A percentile compares a stretch with the other conserved stretches of the same genome.
Conservation (phyloP, 2,888 invertebrate genomes). For the Enchytraeus crypticus region DNA sequence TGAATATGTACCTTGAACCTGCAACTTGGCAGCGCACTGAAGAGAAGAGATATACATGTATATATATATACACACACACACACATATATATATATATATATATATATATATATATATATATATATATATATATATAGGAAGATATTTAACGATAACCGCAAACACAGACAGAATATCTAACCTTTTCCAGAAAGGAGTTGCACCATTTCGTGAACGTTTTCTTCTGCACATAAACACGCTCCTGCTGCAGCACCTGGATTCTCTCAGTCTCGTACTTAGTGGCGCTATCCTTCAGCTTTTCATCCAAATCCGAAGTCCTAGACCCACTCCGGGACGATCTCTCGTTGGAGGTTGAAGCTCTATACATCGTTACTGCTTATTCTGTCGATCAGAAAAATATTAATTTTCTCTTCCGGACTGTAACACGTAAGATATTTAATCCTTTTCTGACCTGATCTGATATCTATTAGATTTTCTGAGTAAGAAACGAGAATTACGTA, state of each 20-base stretch:
- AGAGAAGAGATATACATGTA: no score
- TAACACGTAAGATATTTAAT: no score
- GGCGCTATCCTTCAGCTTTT: constrained; percentile 13
- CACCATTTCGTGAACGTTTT: constrained; percentile 93
- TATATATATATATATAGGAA: background rate
- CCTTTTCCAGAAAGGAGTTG: constrained; percentile 48
- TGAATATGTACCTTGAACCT: no score
- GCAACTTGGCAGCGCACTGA: no score
- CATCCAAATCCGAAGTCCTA: background rate
- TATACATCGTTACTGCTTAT: background rate
- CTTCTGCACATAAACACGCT: constrained; percentile 94
- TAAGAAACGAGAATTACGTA: no score
- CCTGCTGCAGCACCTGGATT: constrained; percentile 82
- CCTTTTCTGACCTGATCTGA: no score
- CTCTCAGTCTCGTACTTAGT: constrained; percentile 15
- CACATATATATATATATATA: background rate
- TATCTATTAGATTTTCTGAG: no score
- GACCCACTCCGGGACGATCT: constrained; percentile 25
- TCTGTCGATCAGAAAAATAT: no score
- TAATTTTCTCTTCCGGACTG: no score
- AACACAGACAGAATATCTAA: constrained; percentile 15
- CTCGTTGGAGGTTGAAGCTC: background rate
- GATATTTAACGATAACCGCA: background rate
- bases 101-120: background rate
- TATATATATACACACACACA: constrained; percentile 22